Conservation (phyloP, 2,888 invertebrate species). For the Drosophila vallismaia region DNA sequence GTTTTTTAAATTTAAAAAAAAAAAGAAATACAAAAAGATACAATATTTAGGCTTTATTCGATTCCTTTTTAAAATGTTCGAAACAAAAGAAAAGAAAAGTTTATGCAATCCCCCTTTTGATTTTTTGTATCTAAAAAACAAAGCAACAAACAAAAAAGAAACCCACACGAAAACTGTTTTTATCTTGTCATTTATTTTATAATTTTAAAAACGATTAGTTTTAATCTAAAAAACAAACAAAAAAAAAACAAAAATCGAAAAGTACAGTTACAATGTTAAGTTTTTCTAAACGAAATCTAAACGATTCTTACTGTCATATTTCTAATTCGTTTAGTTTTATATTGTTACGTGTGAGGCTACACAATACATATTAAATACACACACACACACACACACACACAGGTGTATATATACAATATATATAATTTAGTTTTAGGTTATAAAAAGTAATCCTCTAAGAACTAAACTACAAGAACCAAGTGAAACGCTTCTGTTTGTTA, state of each 20-base stretch:
- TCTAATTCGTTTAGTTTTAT: constrained; percentile 24
- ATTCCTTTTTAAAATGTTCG: constrained; percentile 39
- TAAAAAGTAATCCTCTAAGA: constrained; percentile 25
- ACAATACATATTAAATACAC: constrained; percentile 49
- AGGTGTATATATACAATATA: background rate
- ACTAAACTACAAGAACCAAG: constrained; percentile 35
- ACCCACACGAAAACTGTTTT: constrained; percentile 31
- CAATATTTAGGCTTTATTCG: constrained; percentile 12
- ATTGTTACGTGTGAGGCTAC: constrained; percentile 73
- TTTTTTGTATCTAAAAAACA: constrained; percentile 14
- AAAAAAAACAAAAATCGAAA: constrained; percentile 20
- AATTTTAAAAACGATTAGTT: constrained; percentile 18
- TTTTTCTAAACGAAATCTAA: background rate
- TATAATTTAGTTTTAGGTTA: constrained; percentile 12
- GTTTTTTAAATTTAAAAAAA: background rate
- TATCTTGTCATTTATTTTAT: constrained; percentile 47
- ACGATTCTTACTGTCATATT: constrained; percentile 18
- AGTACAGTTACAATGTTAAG: constrained; percentile 16
- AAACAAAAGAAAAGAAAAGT: constrained; percentile 20
- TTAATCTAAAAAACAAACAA: constrained; percentile 10
- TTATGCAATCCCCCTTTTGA: constrained; percentile 19
- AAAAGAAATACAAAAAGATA: background rate
- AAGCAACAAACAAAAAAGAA: background rate
- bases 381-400: constrained; percentile 11
- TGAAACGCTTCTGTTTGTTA: constrained; percentile 67